Evolutionary conservation across 2,888 invertebrate species (phyloP).

Genomic region (Catocala fraxini): DNA sequence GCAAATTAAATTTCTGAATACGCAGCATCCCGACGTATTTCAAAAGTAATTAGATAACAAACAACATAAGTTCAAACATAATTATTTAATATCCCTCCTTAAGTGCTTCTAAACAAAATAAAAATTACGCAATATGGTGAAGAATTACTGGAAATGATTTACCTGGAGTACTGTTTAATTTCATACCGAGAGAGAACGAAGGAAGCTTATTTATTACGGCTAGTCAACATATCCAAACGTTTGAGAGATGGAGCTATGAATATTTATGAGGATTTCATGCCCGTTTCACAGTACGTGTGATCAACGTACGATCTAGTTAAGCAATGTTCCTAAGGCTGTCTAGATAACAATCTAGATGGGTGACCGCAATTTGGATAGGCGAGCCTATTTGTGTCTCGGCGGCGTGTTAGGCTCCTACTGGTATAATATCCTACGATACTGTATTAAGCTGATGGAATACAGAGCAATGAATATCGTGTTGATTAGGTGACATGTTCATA

Average conservation of each 20-base stretch:
- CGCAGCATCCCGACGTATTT: neutral
- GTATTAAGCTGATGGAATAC: no score
- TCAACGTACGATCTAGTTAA: neutral
- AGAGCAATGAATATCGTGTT: no score
- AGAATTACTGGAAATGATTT: slow-evolving; percentile 9
- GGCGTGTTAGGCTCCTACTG: no score
- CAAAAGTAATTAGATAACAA: neutral
- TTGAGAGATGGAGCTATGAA: slow-evolving; percentile 2
- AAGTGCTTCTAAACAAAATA: slow-evolving; percentile 9
- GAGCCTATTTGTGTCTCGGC: neutral
- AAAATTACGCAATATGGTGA: neutral
- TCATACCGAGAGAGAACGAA: slow-evolving; percentile 5
- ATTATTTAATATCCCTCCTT: neutral
- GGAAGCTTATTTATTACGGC: slow-evolving; percentile 14
- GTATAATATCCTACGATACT: no score
- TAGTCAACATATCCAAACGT: slow-evolving; percentile 4
- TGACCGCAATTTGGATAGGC: neutral
- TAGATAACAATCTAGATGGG: neutral
- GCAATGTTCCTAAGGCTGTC: neutral
- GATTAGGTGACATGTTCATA: no score
- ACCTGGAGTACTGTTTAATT: slow-evolving; percentile 8
- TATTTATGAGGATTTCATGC: slow-evolving; percentile 4
- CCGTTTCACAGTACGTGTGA: slow-evolving; percentile 12
- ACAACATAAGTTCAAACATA: neutral
- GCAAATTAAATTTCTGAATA: no score